Evolutionary conservation across 2,797 vertebrate species (phyloP), one percentile per base, ranked within the genome.

Genomic region (Macrochelys suwanniensis): DNA sequence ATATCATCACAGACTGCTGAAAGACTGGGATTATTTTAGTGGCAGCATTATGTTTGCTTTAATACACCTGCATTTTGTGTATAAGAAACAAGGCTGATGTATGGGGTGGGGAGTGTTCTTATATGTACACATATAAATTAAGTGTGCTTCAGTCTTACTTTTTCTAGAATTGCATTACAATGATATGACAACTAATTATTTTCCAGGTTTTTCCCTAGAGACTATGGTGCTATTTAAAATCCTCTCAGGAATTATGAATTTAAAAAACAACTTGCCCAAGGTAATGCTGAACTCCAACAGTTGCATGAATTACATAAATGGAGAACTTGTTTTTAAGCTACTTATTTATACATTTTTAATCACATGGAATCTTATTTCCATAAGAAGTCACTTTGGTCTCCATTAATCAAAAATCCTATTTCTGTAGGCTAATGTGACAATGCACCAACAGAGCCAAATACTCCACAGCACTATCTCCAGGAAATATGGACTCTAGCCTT

Each of bases 1-100:
- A 2, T 2, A 1, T 0, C 21, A 11, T 25, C 31, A 0, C 33
- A n/a, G 42, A 45, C 1, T 61, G 2, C 33, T n/a, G 10, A 1
- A 2, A 37, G 37, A 59, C 56, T 4, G 0, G 23, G 42, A 23
- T 16, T 33, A 33, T 42, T 51, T 37, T 51, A 10, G 57, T 59
- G 37, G 61, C 13, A 15, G 11, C 23, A 5, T 0, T 25, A 80
- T n/a, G 1, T 54, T 53, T 25, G n/a, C 2, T 21, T 7, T 49
- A 54, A 47, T 0, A 21, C 13, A 6, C n/a, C 2, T 42, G 56
- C 23, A 57, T 81, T 68, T 33, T 33, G 61, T 50, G 19, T 45
- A 50, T 15, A 0, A 21, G 19, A 10, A 13, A 28, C 42, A 13
- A 4, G 53, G 42, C 11, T 1, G 1, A 65, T 33, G 1, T 0